phyloP scores from a whole-genome alignment of 2,888 invertebrate species.

The Xestia sexstrigata region DNA sequence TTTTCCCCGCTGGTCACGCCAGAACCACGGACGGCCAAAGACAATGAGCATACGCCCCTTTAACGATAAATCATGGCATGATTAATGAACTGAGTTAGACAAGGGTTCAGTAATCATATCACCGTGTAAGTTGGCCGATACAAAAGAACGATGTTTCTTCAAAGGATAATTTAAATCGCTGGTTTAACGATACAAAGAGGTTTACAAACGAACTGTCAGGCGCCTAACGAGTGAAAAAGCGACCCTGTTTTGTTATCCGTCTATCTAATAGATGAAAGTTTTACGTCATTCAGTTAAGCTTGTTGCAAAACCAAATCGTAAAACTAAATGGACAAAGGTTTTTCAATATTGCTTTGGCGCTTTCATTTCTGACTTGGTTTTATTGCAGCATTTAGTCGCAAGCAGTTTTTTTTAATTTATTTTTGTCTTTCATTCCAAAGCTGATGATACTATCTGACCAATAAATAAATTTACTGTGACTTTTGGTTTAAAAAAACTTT shows the following conservation, averaged over 20 bases:
- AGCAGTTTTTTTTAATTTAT: constrained; percentile 9
- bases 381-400: constrained; percentile 4
- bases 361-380: constrained; percentile 6
- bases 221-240: constrained; percentile 40
- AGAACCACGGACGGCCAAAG: constrained; percentile 56
- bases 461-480: neutral
- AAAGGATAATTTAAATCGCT: constrained; percentile 54
- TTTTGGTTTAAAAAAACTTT: constrained; percentile 1
- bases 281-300: constrained; percentile 25
- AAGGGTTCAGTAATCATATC: constrained; percentile 74
- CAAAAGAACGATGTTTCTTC: constrained; percentile 64
- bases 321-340: constrained; percentile 18
- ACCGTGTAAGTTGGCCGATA: constrained; percentile 61
- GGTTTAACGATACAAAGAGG: constrained; percentile 43
- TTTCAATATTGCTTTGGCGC: constrained; percentile 22
- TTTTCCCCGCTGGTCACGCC: constrained; percentile 60
- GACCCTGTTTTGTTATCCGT: constrained; percentile 41
- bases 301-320: constrained; percentile 22
- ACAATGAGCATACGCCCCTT: constrained; percentile 76
- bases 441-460: neutral
- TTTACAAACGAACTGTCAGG: constrained; percentile 47
- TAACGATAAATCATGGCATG: constrained; percentile 85
- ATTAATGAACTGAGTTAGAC: constrained; percentile 84
- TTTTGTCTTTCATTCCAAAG: neutral
- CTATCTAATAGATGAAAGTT: constrained; percentile 32